Conservation (phyloP, 2,797 vertebrate genomes). For the Phataginus tetradactyla region DNA sequence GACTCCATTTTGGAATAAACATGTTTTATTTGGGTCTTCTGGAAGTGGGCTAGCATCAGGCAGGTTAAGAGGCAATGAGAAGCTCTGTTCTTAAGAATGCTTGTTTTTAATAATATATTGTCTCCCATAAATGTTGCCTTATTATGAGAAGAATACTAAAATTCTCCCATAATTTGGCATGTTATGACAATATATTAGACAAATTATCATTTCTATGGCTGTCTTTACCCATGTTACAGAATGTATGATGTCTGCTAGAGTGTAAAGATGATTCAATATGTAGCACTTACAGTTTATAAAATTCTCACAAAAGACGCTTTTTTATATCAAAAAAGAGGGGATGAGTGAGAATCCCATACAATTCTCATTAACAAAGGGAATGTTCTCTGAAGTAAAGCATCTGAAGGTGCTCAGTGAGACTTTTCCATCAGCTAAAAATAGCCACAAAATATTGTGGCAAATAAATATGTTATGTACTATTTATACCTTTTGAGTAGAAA, state of each 20-base stretch:
- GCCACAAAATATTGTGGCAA: not conserved
- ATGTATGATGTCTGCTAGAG: not conserved
- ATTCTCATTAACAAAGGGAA: not conserved
- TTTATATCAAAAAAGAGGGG: not conserved
- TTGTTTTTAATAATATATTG: not conserved
- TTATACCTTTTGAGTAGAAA: conserved; percentile 2
- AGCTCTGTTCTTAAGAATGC: not conserved
- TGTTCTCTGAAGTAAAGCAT: not conserved
- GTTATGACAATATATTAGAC: not conserved
- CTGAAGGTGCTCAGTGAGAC: not conserved
- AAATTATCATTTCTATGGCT: not conserved
- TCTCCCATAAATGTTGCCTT: not conserved
- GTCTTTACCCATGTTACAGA: not conserved
- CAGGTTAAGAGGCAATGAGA: not conserved
- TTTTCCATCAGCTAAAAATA: not conserved
- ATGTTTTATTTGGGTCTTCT: not conserved
- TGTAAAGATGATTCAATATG: not conserved
- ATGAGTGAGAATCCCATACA: not conserved
- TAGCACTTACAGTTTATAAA: not conserved
- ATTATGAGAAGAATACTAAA: not conserved
- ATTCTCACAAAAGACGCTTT: not conserved
- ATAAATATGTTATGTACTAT: not conserved
- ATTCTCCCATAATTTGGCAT: not conserved
- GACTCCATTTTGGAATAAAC: not conserved
- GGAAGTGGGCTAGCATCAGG: not conserved